Conservation (phyloP, 2,797 vertebrate genomes). For the Psittacula echo region DNA sequence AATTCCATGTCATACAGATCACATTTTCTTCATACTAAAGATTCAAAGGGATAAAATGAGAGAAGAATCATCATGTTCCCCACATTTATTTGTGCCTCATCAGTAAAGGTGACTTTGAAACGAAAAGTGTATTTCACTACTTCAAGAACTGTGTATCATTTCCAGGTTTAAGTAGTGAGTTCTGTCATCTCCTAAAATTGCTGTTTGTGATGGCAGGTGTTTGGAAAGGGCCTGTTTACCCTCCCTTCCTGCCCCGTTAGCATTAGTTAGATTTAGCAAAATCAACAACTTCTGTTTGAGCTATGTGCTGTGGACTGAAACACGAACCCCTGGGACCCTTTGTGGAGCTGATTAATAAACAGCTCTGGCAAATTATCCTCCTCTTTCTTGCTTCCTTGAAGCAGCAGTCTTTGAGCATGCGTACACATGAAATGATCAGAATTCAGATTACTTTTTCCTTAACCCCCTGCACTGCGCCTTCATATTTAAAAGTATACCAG, state of each 20-base stretch:
- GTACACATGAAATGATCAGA: neutral
- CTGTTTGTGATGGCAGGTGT: neutral
- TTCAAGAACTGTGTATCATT: neutral
- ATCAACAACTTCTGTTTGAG: neutral
- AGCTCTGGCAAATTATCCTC: neutral
- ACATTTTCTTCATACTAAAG: neutral
- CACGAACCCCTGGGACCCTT: neutral
- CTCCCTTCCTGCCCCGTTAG: accelerated
- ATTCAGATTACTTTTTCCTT: neutral
- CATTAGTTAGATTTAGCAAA: neutral
- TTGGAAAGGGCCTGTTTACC: neutral
- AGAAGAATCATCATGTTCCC: neutral
- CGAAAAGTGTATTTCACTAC: neutral
- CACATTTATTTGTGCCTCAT: neutral
- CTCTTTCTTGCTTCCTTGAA: neutral
- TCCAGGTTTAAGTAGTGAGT: neutral
- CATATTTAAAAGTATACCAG: neutral
- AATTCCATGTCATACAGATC: neutral
- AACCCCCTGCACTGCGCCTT: neutral
- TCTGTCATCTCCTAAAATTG: neutral
- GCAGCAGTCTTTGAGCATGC: neutral
- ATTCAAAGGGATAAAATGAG: neutral
- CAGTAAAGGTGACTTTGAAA: neutral
- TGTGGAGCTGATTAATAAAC: neutral
- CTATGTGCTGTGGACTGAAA: neutral